Percentiles rank a stretch among this genome's conserved stretches.
Conservation (phyloP, 2,888 invertebrate species). For the Baronia brevicornis region DNA sequence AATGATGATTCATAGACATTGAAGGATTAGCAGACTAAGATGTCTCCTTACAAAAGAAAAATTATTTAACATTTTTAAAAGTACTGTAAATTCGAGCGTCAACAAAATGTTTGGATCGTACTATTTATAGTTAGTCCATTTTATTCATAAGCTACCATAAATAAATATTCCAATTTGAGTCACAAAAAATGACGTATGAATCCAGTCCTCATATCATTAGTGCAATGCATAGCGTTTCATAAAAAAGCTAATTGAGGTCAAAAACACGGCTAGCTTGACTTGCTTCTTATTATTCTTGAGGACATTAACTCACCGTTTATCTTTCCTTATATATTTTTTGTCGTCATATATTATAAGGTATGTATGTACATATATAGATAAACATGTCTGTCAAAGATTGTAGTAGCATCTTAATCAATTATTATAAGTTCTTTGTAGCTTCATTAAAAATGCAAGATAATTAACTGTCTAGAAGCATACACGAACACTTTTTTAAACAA, state of each 20-base stretch:
- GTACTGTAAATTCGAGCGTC: constrained; percentile 1
- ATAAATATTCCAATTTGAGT: constrained; percentile 6
- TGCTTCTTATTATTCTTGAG: constrained; percentile 8
- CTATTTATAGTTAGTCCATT: constrained; percentile 1
- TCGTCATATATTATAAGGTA: constrained; percentile 2
- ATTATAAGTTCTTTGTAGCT: too few relatives aligned
- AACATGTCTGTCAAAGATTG: constrained; percentile 8
- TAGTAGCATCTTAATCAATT: constrained; percentile 12
- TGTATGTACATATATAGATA: constrained; percentile 5
- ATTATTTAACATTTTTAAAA: constrained; percentile 1
- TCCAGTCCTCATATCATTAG: constrained; percentile 8
- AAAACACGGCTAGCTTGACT: constrained; percentile 10
- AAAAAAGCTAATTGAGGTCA: constrained; percentile 13
- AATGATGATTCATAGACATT: too few relatives aligned
- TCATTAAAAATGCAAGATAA: too few relatives aligned
- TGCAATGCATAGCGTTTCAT: constrained; percentile 6
- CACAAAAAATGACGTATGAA: constrained; percentile 11
- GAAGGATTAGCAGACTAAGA: too few relatives aligned
- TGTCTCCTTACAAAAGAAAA: too few relatives aligned
- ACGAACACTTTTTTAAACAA: too few relatives aligned
- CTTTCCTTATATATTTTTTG: constrained; percentile 7
- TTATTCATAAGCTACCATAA: constrained; percentile 9
- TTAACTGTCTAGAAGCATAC: too few relatives aligned
- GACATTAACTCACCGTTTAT: constrained; percentile 13
- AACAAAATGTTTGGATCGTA: neutral